Conservation (phyloP, 2,888 invertebrate species). For the Apamea sordens region DNA sequence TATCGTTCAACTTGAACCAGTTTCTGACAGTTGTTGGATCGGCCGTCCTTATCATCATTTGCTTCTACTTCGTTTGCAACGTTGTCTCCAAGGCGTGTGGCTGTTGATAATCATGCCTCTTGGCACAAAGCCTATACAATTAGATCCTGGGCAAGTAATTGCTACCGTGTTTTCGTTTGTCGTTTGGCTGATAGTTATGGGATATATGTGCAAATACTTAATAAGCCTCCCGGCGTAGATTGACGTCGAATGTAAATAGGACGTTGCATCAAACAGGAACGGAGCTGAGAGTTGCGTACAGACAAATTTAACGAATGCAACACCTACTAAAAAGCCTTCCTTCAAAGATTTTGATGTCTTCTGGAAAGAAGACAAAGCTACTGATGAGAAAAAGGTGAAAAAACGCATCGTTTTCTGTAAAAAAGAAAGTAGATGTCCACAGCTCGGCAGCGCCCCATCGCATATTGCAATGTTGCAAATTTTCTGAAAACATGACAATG, state of each 20-base stretch:
- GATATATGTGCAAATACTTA: conserved; percentile 75
- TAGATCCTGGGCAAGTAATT: conserved; percentile 60
- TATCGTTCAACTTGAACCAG: conserved; percentile 64
- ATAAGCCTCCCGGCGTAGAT: conserved; percentile 65
- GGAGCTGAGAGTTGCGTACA: neutral
- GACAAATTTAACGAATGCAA: neutral
- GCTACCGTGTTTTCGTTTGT: conserved; percentile 72
- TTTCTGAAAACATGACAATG: neutral
- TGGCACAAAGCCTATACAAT: neutral
- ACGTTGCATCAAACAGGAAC: neutral
- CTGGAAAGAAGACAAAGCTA: neutral
- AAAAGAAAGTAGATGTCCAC: neutral
- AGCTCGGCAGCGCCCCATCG: neutral
- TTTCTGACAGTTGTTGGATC: conserved; percentile 70
- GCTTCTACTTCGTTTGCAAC: conserved; percentile 67
- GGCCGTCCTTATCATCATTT: conserved; percentile 59
- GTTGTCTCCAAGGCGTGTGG: conserved; percentile 45
- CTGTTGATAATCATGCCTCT: conserved; percentile 1
- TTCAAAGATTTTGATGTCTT: neutral
- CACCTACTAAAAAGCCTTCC: neutral
- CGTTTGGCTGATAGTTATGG: conserved; percentile 74
- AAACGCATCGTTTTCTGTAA: neutral
- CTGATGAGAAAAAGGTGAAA: neutral
- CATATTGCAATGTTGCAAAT: neutral
- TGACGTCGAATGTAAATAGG: neutral